phyloP scores from a whole-genome alignment of 2,888 invertebrate species.

The Calameuta filiformis region DNA sequence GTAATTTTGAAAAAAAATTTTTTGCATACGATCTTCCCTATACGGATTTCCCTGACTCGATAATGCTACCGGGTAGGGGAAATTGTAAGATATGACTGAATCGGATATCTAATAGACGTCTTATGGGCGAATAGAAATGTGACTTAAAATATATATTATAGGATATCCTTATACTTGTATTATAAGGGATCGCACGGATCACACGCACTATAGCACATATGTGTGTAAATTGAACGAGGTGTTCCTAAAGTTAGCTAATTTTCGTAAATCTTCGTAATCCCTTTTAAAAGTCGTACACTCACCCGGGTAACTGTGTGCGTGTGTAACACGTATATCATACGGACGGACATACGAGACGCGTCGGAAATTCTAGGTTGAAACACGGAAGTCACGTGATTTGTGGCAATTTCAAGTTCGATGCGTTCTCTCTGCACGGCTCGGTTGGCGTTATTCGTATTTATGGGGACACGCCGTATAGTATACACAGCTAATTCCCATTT shows the following conservation, averaged over 20 bases:
- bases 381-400: background rate
- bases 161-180: background rate
- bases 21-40: rapidly evolving
- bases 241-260: background rate
- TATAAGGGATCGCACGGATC: background rate
- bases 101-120: too few species aligned
- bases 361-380: background rate
- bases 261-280: background rate
- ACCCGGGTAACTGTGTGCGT: background rate
- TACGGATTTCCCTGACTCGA: too few species aligned
- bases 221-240: background rate
- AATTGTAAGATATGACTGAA: too few species aligned
- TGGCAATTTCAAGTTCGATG: background rate
- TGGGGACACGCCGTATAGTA: background rate
- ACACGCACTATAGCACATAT: background rate
- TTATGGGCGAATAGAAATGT: background rate
- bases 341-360: background rate
- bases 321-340: background rate
- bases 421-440: background rate
- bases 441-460: background rate
- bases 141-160: background rate
- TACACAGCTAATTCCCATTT: background rate
- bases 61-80: too few species aligned
- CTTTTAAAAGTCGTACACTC: background rate
- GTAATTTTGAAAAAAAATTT: too few species aligned